Conservation (phyloP, 2,113 vertebrate species). For the Ia io region DNA sequence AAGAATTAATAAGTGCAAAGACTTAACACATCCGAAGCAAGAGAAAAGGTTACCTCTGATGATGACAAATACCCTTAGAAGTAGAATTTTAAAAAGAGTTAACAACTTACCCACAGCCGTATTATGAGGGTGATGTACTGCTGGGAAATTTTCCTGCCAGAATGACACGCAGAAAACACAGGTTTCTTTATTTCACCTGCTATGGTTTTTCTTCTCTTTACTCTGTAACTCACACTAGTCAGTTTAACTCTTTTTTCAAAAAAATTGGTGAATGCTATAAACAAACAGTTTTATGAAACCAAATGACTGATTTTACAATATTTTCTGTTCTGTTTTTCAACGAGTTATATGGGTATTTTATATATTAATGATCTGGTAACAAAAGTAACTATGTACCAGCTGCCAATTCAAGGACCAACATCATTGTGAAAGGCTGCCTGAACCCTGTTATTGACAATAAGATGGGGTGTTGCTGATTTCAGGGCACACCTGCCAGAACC, state of each 20-base stretch:
- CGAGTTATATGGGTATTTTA: neutral
- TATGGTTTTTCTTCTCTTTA: neutral
- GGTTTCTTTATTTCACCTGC: neutral
- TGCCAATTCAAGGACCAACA: neutral
- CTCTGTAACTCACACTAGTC: neutral
- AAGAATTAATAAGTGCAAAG: constrained; percentile 67
- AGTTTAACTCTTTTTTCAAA: neutral
- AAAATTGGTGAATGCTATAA: neutral
- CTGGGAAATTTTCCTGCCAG: neutral
- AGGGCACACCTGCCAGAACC: neutral
- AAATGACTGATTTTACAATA: neutral
- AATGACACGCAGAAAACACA: neutral
- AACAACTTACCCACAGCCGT: neutral
- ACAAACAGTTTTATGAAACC: neutral
- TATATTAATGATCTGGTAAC: neutral
- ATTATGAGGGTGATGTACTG: neutral
- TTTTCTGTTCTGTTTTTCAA: neutral
- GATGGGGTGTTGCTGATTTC: neutral
- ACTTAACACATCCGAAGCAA: constrained; percentile 66
- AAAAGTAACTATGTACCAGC: neutral
- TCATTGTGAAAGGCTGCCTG: neutral
- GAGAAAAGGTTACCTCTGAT: constrained; percentile 59
- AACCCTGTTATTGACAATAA: neutral
- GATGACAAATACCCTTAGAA: constrained; percentile 58
- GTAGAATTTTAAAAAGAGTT: constrained; percentile 51